Base-by-base conservation (phyloP, 2,797 vertebrate species). In the Bovichtus diacanthus region DNA sequence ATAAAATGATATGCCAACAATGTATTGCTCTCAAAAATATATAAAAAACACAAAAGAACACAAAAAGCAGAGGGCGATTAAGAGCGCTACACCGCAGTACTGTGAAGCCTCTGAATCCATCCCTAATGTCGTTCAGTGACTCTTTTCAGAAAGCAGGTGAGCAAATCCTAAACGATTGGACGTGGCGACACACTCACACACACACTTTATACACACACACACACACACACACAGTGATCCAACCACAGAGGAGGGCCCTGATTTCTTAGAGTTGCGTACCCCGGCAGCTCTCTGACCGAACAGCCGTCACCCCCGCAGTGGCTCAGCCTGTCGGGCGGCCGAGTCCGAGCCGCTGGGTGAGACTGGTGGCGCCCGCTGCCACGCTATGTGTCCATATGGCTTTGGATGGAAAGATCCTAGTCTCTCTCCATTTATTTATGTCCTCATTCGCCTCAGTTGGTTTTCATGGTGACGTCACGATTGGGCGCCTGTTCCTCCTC, bases 391-490 rank as follows among this genome's bases (percentile, higher is more conserved):
- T 94, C 93, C 92, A 90, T 97, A 97, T 97, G 97, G 97, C 96
- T 98, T 96, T 94, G 94, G 91, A 94, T 93, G 89, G 88, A 93
- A 86, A 91, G 83, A 91, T 86, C 74, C 81, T 56, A 43, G 80
- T 85, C 84, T 86, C 85, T 85, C 83, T 85, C 78, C 63, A 10
- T 82, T 71, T 78, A 59, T 72, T 75, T 9, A 16, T 59, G 50
- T 77, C 75, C 66, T 46, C 0, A 6, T 27, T 62, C 9, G 46
- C 85, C 78, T 97, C 95, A 99, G 94, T 98, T 98, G 94, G 96
- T 96, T 94, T 96, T 97, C 98, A 99, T 99, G 90, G 96, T 92
- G 83, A 98, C 95, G 84, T 99, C 97, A 41, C 94, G 96, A 91
- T 94, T 96, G 90, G 96, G 87, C 61, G 93, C 95, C 66, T 94